Base-by-base conservation (phyloP, 2,888 invertebrate species). In the Eristalinus sepulchralis region DNA sequence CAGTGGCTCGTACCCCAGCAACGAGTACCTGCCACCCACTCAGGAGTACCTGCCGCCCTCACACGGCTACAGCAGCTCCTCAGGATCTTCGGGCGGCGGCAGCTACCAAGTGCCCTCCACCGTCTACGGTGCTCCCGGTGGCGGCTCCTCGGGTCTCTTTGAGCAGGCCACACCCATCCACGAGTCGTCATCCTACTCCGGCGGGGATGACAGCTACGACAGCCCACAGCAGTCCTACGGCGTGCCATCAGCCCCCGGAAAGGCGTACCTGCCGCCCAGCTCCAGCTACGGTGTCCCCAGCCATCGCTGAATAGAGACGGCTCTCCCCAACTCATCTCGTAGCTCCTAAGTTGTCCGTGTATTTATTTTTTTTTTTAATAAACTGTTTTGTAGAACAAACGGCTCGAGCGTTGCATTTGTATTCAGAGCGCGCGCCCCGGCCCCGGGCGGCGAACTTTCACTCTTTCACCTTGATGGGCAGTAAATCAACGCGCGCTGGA, bases 81-180 rank as follows among this genome's bases (percentile, higher is more conserved):
- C 76, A 11, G 39, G 67, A 27, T 68, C 79, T n/a, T 76, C 82
- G 5, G 76, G 76, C 9, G 31, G 67, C 20, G 59, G 66, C 11
- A 34, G 73, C 62, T 86, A 86, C 20, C 82, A 83, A 24, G 62
- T 63, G 0, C 86, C 86, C 39, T 59, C 86, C 9, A 67, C 83
- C 67, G 79, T 83, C 9, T 86, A 86, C n/a, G 86, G 86, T 2
- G 86, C 86, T 1, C 86, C 86, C n/a, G 73, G 71, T 17, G 83
- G 70, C 9, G 70, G 78, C 8, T 39, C 73, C 1, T 66, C 70
- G 2, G 47, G 11, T 27, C 33, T 75, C 11, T 83, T 47, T 67
- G 86, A 86, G n/a, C 83, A 86, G 20, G 71, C 47, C 11, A 31
- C 86, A 71, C 82, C 82, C 68, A 67, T 73, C 34, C 63, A 86